Evolutionary conservation across 2,797 vertebrate species (phyloP).

Genomic region (Diplodus sargus): DNA sequence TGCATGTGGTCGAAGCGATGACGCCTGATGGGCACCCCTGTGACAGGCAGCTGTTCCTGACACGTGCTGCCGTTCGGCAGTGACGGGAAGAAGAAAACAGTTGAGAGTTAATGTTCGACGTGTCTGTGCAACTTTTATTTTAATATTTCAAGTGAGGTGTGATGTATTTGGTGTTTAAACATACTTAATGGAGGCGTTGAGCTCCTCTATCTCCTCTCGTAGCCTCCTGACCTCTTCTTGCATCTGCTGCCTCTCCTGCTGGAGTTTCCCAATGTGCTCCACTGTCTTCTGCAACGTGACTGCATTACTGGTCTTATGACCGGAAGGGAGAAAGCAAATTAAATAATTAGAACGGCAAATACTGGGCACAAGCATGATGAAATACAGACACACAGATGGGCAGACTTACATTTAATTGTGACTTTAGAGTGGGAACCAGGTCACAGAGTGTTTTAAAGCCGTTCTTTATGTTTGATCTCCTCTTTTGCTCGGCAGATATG

Average conservation of each 20-base stretch:
- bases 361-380: background rate
- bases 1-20: slow-evolving; percentile 89
- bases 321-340: background rate
- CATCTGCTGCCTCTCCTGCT: slow-evolving; percentile 93
- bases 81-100: slow-evolving; percentile 11
- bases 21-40: slow-evolving; percentile 88
- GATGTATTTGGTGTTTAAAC: slow-evolving; percentile 6
- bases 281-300: slow-evolving; percentile 94
- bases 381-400: background rate
- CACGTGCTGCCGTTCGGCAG: slow-evolving; percentile 84
- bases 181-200: slow-evolving; percentile 94
- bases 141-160: background rate
- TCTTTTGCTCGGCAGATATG: slow-evolving; percentile 95
- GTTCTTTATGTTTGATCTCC: slow-evolving; percentile 94
- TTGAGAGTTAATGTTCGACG: background rate
- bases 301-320: slow-evolving; percentile 90
- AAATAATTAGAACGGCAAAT: background rate
- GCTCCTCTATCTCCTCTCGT: slow-evolving; percentile 94
- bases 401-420: slow-evolving; percentile 87
- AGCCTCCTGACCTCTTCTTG: slow-evolving; percentile 92
- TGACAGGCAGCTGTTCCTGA: slow-evolving; percentile 94
- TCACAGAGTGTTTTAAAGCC: slow-evolving; percentile 91
- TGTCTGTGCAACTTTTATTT: background rate
- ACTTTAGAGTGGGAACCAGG: slow-evolving; percentile 89
- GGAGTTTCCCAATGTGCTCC: slow-evolving; percentile 97